Evolutionary conservation across 2,113 vertebrate genomes (phyloP).

Genomic region (Marmota flaviventris): DNA sequence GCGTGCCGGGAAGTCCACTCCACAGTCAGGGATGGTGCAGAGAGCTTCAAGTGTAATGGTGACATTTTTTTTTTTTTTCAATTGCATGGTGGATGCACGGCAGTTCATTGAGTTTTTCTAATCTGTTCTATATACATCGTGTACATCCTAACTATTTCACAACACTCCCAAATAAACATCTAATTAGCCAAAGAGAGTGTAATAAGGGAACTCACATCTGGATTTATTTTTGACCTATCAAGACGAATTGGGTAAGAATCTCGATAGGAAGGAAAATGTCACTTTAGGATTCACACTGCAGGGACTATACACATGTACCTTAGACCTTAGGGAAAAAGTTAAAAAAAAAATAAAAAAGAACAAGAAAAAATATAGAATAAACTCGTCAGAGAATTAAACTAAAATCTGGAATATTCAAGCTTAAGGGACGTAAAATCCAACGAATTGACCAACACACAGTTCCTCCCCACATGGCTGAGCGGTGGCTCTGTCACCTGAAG

Average conservation of each 20-base stretch:
- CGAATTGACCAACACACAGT: accelerated
- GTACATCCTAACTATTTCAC: neutral
- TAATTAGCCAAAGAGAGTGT: neutral
- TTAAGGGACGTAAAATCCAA: neutral
- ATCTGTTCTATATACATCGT: neutral
- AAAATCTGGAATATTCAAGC: neutral
- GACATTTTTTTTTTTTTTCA: neutral
- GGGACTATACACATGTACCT: neutral
- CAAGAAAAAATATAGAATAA: neutral
- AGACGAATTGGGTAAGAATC: neutral
- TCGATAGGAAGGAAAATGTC: conserved; percentile 6
- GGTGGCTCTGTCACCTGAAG: neutral
- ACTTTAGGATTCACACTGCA: neutral
- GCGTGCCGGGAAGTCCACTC: neutral
- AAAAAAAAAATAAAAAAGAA: neutral
- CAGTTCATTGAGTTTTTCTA: neutral
- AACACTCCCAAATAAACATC: conserved; percentile 28
- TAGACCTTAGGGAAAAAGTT: neutral
- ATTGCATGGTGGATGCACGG: neutral
- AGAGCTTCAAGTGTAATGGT: neutral
- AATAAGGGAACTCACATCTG: neutral
- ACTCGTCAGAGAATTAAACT: neutral
- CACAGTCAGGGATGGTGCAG: neutral
- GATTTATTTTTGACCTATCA: conserved; percentile 39
- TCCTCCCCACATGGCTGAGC: neutral